A percentile compares a stretch with the other conserved stretches of the same genome.
phyloP scores from a whole-genome alignment of 2,797 vertebrate species.

The Buphagus erythrorhynchus region DNA sequence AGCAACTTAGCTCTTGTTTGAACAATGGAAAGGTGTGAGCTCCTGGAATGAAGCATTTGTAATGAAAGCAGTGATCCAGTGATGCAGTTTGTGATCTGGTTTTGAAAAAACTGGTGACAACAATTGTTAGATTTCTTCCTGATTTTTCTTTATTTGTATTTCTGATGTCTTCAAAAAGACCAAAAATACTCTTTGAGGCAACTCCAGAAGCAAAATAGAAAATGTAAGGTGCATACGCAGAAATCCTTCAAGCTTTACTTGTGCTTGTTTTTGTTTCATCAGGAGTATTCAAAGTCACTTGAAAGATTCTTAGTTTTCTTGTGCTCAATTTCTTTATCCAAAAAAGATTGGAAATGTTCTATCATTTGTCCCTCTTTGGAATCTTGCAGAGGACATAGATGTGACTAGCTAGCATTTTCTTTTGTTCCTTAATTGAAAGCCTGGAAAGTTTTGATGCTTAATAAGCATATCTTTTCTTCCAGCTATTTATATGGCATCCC shows the following conservation, averaged over 20 bases:
- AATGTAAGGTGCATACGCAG: not conserved
- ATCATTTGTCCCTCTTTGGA: not conserved
- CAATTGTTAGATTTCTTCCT: not conserved
- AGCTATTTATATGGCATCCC: not conserved
- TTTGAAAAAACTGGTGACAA: not conserved
- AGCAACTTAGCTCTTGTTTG: not conserved
- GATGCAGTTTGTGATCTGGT: not conserved
- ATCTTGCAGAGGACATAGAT: not conserved
- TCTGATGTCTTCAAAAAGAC: not conserved
- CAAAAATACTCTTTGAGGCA: not conserved
- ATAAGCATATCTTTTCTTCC: not conserved
- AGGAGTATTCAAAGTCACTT: not conserved
- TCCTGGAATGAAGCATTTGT: not conserved
- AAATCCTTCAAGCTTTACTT: not conserved
- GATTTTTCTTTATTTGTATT: not conserved
- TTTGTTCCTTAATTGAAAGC: not conserved
- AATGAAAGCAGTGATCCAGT: not conserved
- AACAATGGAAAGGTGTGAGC: not conserved
- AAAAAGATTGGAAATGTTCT: not conserved
- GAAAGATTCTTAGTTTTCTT: not conserved
- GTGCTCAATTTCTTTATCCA: not conserved
- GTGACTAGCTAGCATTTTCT: not conserved
- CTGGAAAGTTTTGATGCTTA: not conserved
- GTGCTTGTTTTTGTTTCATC: not conserved
- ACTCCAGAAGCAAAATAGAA: not conserved